Conservation (phyloP, 2,113 vertebrate species). For the Lepus timidus region DNA sequence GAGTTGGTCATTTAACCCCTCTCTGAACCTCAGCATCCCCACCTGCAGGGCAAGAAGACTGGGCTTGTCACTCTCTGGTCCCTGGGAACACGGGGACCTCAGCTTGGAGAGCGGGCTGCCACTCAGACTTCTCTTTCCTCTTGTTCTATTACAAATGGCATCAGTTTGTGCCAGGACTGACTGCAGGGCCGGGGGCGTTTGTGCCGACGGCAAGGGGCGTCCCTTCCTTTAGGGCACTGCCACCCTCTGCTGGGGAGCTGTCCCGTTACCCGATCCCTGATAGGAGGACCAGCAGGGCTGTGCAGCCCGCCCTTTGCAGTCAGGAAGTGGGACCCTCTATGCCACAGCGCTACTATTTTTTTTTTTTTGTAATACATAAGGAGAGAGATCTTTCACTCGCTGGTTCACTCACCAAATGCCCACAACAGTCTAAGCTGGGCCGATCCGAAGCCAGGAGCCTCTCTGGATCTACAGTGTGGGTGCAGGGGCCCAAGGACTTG, state of each 20-base stretch:
- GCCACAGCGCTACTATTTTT: neutral
- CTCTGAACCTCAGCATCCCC: neutral
- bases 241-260: neutral
- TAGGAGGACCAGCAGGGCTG: neutral
- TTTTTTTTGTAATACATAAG: no score
- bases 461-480: no score
- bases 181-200: neutral
- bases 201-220: neutral
- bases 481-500: no score
- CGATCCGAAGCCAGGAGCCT: no score
- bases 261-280: neutral
- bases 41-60: neutral
- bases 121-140: rapidly evolving
- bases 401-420: no score
- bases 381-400: no score
- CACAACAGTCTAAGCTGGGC: no score
- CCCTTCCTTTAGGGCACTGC: neutral
- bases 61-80: neutral
- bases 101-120: neutral
- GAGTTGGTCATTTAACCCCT: neutral
- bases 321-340: neutral
- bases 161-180: neutral
- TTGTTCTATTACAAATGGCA: neutral
- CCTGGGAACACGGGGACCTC: no score
- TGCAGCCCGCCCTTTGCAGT: neutral